A percentile compares a stretch with the other conserved stretches of the same genome.
Conservation (phyloP, 2,888 invertebrate genomes). For the Callimorpha dominula region DNA sequence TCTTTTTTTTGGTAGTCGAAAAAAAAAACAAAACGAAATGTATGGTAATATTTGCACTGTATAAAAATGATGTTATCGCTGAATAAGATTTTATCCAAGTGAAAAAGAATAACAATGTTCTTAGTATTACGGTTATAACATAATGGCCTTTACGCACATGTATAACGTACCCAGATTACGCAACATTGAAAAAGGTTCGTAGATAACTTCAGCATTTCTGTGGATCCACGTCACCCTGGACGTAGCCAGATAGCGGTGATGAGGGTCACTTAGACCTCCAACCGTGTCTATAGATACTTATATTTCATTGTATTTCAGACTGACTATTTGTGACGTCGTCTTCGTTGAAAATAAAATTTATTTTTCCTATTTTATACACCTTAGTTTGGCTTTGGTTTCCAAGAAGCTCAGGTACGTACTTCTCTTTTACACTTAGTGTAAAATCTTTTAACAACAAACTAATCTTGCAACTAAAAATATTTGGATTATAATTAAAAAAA, state of each 20-base stretch:
- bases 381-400: too few relatives aligned
- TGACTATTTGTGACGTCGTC: not conserved
- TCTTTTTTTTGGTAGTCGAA: not conserved
- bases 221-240: slow-evolving; percentile 47
- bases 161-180: slow-evolving; percentile 39
- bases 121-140: slow-evolving; percentile 2
- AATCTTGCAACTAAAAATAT: too few relatives aligned
- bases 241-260: slow-evolving; percentile 53
- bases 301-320: slow-evolving; percentile 32
- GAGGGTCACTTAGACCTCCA: slow-evolving; percentile 48
- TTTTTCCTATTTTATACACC: not conserved
- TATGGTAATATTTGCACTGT: slow-evolving; percentile 9
- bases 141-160: slow-evolving; percentile 11
- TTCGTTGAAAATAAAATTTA: not conserved
- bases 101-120: slow-evolving; percentile 5
- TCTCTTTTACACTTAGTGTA: too few relatives aligned
- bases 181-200: slow-evolving; percentile 48
- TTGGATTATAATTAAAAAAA: too few relatives aligned
- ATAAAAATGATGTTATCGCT: not conserved
- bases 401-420: too few relatives aligned
- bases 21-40: not conserved
- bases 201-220: slow-evolving; percentile 32
- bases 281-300: slow-evolving; percentile 39
- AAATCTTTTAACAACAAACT: too few relatives aligned
- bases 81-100: not conserved